A percentile compares a stretch with the other conserved stretches of the same genome.
Conservation (phyloP, 2,113 vertebrate species). For the Notiomystis cincta region DNA sequence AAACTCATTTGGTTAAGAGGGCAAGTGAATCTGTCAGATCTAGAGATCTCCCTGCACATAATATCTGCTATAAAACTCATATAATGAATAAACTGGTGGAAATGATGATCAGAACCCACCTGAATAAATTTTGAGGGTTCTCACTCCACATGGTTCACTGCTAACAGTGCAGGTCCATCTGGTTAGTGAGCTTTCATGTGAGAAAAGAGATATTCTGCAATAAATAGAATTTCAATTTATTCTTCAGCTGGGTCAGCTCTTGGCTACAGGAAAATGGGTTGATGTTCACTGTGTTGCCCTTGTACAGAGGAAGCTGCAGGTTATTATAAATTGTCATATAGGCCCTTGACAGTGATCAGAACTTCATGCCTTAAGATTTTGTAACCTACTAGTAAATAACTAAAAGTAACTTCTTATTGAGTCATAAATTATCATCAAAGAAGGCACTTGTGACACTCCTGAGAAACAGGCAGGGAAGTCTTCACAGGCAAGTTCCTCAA, state of each 20-base stretch:
- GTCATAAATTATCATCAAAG: background rate
- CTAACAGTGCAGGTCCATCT: background rate
- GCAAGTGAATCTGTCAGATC: rapidly evolving
- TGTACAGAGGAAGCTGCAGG: background rate
- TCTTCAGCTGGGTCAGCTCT: background rate
- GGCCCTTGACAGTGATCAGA: background rate
- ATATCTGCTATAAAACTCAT: background rate
- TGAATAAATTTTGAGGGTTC: background rate
- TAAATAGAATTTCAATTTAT: background rate
- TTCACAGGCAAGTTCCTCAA: background rate
- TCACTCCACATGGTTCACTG: background rate
- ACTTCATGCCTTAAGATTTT: background rate
- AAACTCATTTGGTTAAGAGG: background rate
- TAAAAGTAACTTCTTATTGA: background rate
- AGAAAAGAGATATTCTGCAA: background rate
- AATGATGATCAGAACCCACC: background rate
- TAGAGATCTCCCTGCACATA: rapidly evolving
- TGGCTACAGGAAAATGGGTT: background rate
- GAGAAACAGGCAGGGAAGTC: background rate
- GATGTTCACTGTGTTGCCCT: background rate
- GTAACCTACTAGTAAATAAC: background rate
- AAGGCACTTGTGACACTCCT: background rate
- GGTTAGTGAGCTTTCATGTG: background rate
- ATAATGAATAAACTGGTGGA: background rate
- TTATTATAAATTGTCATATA: background rate